Evolutionary conservation across 2,797 vertebrate genomes (phyloP), one percentile per base, ranked within the genome.

Genomic region (Natrix natrix): DNA sequence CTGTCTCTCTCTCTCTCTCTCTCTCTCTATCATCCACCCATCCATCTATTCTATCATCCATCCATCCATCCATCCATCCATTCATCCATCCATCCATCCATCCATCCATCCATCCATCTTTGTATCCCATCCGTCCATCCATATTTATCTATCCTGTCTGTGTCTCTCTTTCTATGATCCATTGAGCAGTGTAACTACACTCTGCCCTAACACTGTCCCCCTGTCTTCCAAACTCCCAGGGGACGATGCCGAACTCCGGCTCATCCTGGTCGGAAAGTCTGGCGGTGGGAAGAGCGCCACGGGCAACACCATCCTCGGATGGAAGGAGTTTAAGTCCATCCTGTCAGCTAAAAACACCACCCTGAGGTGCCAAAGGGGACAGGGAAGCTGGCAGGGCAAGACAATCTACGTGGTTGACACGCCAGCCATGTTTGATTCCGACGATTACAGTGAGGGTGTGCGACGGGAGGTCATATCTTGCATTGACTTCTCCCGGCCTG

Each of bases 261-360:
- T 96, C 14, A 26, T 96, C 37, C 91, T 96, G 6, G 89, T 95
- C 61, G 96, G 95, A 16, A 96, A 94, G 78, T 69, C 69, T 0
- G 94, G 96, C 22, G 93, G 78, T 1, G 95, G 96, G 83, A 96
- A 96, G 22, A 96, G 95, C 0, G 93, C 95, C 0, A 96, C 94
- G 0, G 94, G 94, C 63, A 96, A 96, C 86, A 95, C 92, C 89
- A 94, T 96, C 90, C 94, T 96, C 0, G 90, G 95, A 37, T 11
- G 24, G 13, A 2, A 69, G 6, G 32, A 0, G 5, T 96, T 96
- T 13, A 3, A 83, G 5, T 95, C 95, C 0, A 91, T 14, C 13
- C 1, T 94, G 37, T 91, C 87, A 0, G 0, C 61, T 0, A 17
- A 8, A 0, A n/a, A 90, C 0, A 94, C 95, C 54, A 96, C 95